Evolutionary conservation across 2,113 vertebrate genomes (phyloP), one percentile per base, ranked within the genome.

Genomic region (Poicephalus gulielmi): DNA sequence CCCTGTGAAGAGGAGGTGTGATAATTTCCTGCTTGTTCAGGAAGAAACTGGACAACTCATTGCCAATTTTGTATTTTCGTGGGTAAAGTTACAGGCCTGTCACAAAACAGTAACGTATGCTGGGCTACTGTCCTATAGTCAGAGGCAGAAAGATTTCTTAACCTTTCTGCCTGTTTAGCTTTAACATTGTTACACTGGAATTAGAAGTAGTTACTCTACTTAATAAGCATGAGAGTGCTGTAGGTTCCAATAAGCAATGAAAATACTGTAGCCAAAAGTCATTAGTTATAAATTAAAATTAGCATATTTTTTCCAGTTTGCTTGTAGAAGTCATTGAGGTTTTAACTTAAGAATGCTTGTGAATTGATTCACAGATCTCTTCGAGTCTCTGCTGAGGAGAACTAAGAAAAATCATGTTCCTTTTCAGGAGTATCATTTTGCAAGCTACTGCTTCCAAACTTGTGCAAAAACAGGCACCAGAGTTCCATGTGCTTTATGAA

Each of bases 371-470:
- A 71, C 47, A 87, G 96, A 86, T 93, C 50, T 60, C 46, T 90
- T 89, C 92, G 53, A 50, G 71, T 71, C 53, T 96, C 81, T 93
- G 53, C 23, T 90, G 93, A 77, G 70, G 33, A 92, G 73, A 95
- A 67, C 63, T 89, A 83, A 92, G 41, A 33, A 85, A 70, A 69
- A 74, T 23, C 43, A 24, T 52, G 53, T 83, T 96, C 94, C 77
- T 49, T 79, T 77, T 87, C 62, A 77, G 30, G 44, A 91, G 68
- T 81, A 77, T 79, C 25, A n/a, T 47, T 50, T 86, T 94, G 78
- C 89, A 80, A 86, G 64, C 16, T 66, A 35, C 46, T 94, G 52
- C 71, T 70, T 74, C 22, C 31, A 74, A 33, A 85, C n/a, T 75
- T 91, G 31, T 84, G 35, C 18, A 85, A 71, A 86, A 83, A 37